Conservation (phyloP, 1,140 invertebrate genomes). For the Leptinotarsa texana region DNA sequence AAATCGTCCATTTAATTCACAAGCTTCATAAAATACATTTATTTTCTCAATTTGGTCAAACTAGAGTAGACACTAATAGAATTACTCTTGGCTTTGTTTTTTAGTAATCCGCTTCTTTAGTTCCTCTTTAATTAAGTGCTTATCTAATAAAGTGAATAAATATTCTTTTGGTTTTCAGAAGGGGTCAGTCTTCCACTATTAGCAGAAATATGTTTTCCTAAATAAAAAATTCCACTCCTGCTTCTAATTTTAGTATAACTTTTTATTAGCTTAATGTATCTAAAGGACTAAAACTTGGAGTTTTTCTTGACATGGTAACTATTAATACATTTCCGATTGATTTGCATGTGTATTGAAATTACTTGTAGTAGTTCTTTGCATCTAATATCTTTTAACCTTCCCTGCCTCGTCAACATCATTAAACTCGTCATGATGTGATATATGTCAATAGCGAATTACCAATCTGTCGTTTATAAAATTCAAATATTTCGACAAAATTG, state of each 20-base stretch:
- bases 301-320: background rate
- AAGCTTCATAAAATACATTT: background rate
- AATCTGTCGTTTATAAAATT: too few relatives aligned
- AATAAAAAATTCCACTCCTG: slow-evolving; percentile 2
- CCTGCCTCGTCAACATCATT: too few relatives aligned
- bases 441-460: too few relatives aligned
- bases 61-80: background rate
- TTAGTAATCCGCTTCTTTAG: background rate
- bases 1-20: too few relatives aligned
- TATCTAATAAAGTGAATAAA: background rate
- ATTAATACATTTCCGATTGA: background rate
- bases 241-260: too few relatives aligned
- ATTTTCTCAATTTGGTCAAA: background rate
- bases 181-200: slow-evolving; percentile 13
- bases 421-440: too few relatives aligned
- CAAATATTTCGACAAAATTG: too few relatives aligned
- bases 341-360: background rate
- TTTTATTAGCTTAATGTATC: too few relatives aligned
- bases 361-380: background rate
- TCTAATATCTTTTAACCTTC: too few relatives aligned
- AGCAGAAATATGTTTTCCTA: slow-evolving; percentile 31
- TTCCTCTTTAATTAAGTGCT: background rate
- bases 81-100: background rate
- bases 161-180: slow-evolving; percentile 32
- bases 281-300: background rate